Percentiles rank a stretch among this genome's conserved stretches.
Conservation (phyloP, 2,888 invertebrate species). For the Aethes cnicana region DNA sequence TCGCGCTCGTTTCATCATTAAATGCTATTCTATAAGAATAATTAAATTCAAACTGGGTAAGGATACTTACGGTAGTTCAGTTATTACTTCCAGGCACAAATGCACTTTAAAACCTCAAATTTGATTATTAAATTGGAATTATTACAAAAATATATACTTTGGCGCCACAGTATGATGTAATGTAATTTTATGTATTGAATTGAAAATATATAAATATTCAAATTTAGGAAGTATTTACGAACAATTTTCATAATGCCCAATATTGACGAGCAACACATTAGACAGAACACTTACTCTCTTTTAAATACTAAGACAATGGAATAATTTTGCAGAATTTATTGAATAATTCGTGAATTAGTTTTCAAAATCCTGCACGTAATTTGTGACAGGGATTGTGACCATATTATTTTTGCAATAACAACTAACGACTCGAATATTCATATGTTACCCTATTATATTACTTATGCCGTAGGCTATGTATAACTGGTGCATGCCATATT, state of each 20-base stretch:
- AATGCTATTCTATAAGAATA: constrained; percentile 18
- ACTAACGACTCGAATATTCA: constrained; percentile 30
- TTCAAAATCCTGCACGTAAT: constrained; percentile 24
- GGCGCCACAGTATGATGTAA: constrained; percentile 71
- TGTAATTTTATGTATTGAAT: constrained; percentile 61
- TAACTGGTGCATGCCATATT: constrained; percentile 27
- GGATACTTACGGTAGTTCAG: constrained; percentile 5
- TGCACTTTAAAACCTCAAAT: constrained; percentile 55
- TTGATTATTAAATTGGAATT: constrained; percentile 74
- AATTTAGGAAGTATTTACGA: constrained; percentile 24
- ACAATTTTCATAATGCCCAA: constrained; percentile 7
- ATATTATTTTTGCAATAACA: constrained; percentile 29
- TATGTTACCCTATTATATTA: constrained; percentile 21
- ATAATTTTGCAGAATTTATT: constrained; percentile 30
- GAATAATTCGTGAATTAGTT: constrained; percentile 27
- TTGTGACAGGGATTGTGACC: constrained; percentile 36
- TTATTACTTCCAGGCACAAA: constrained; percentile 13
- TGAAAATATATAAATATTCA: constrained; percentile 33
- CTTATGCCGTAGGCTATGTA: constrained; percentile 28
- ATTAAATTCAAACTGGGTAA: constrained; percentile 11
- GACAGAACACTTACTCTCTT: constrained; percentile 26
- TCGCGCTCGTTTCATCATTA: constrained; percentile 2
- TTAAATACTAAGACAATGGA: constrained; percentile 25
- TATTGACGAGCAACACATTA: constrained; percentile 14
- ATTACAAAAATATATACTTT: constrained; percentile 72